Base-by-base conservation (phyloP, 2,113 vertebrate genomes). In the Tupaia chinensis region DNA sequence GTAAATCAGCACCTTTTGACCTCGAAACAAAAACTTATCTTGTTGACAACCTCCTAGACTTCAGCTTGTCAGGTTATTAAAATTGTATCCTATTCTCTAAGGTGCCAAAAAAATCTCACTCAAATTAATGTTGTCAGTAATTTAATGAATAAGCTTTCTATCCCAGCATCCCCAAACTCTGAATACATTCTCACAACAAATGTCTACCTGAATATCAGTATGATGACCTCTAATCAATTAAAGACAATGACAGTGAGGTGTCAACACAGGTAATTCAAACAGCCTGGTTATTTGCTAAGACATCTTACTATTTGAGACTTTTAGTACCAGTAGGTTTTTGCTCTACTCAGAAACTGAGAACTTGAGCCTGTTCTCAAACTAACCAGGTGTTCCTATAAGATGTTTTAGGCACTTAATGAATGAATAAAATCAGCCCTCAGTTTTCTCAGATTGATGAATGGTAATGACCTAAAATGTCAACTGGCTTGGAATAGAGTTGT, bases 101-200 rank as follows among this genome's bases (percentile, higher is more conserved):
- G 78, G 79, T 96, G 56, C 16, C 83, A 97, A 80, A 34, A 22
- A 29, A 22, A 29, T 77, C 44, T 97, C 92, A 83, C n/a, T 22
- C 61, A 97, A 97, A 97, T 97, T 92, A 96, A 94, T 80, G 19
- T 91, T 97, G 92, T 93, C 83, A 96, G 89, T 91, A 72, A 92
- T 80, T 91, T 97, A 97, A 97, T 92, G 89, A 87, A 92, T 89
- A 77, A 58, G 20, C 17, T 93, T 94, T 89, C 65, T 68, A 13
- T 1, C 93, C n/a, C 80, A 82, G 20, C 74, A 95, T 94, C 34
- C 61, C 53, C 1, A 25, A 93, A 87, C 13, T 90, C 78, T 87
- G 87, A 97, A 66, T 93, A 70, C 12, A 79, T 93, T 89, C 60
- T 95, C 25, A 92, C 0, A 89, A 32, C 13, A 94, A 93, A 86